These are phyloP conservation scores for Poeciliopsis turneri DNA, from an alignment of 2,797 vertebrate species.

Conservation along the genomic window DNA sequence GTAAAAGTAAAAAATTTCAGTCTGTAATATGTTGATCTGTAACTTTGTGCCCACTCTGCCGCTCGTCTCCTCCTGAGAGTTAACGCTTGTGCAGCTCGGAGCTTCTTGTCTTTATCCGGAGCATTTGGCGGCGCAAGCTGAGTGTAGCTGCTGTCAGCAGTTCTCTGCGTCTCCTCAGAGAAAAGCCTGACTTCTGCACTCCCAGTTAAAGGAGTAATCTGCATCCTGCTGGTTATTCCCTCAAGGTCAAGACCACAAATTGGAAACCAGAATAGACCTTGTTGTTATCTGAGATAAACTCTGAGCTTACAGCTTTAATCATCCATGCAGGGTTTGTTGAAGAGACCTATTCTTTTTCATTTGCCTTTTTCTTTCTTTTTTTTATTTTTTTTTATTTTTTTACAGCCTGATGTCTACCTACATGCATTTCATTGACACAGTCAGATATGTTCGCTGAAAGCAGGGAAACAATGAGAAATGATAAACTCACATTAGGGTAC, in stretches of 20 bases:
- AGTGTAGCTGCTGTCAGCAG: slow-evolving; percentile 40
- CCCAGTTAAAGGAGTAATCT: slow-evolving; percentile 40
- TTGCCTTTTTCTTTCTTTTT: not conserved
- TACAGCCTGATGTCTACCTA: not conserved
- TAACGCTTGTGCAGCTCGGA: not conserved
- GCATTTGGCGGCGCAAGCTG: slow-evolving; percentile 4
- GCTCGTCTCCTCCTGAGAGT: slow-evolving; percentile 2
- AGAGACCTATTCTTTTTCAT: not conserved
- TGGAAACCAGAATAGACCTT: slow-evolving; percentile 11
- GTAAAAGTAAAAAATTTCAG: not conserved
- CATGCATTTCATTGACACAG: not conserved
- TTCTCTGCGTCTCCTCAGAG: slow-evolving; percentile 35
- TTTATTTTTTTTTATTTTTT: not conserved
- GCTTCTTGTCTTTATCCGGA: slow-evolving; percentile 29
- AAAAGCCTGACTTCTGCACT: slow-evolving; percentile 51
- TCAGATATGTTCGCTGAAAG: not conserved
- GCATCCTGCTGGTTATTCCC: slow-evolving; percentile 25
- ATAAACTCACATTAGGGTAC: not conserved
- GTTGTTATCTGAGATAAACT: slow-evolving; percentile 13
- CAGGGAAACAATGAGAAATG: not conserved
- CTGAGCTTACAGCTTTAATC: slow-evolving; percentile 20
- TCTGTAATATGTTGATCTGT: not conserved
- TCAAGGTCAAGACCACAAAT: slow-evolving; percentile 29
- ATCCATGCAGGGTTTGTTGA: slow-evolving; percentile 2
- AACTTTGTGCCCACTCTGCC: not conserved